These are phyloP conservation scores for Pardalotus punctatus DNA, from an alignment of 2,113 vertebrate genomes.

Conservation along the genomic window DNA sequence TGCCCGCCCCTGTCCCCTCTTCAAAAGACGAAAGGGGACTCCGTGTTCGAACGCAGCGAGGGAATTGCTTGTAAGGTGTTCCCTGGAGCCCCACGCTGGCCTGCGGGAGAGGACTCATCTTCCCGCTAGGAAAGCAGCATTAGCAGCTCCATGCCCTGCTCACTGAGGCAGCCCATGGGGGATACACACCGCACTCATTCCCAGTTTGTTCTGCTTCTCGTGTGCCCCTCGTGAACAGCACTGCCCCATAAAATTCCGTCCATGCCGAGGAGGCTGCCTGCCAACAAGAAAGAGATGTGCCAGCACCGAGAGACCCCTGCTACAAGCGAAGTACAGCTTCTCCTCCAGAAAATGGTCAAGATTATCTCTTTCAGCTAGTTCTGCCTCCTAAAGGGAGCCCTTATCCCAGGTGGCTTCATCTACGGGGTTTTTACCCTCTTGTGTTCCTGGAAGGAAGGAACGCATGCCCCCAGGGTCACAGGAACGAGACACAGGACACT, in stretches of 20 bases:
- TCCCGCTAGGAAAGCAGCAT: accelerated
- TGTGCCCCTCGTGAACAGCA: accelerated
- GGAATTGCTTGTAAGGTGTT: accelerated
- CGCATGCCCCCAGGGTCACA: background rate
- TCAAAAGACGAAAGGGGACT: accelerated
- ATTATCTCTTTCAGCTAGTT: background rate
- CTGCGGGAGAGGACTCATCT: accelerated
- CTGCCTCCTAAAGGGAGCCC: background rate
- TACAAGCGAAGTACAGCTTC: too few species aligned
- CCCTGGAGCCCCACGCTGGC: background rate
- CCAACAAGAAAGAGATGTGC: background rate
- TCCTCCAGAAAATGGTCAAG: background rate
- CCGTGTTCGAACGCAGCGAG: accelerated
- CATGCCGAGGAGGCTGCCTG: accelerated
- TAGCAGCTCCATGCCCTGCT: background rate
- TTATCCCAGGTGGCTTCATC: background rate
- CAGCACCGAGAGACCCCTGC: background rate
- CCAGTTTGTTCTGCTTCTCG: accelerated
- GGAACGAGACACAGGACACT: background rate
- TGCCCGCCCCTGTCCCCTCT: background rate
- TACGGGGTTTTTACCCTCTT: background rate
- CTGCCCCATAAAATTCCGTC: background rate
- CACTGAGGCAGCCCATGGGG: accelerated
- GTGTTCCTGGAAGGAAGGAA: background rate
- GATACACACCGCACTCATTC: accelerated